Conservation (phyloP, 2,888 invertebrate genomes). For the Unio delphinus region DNA sequence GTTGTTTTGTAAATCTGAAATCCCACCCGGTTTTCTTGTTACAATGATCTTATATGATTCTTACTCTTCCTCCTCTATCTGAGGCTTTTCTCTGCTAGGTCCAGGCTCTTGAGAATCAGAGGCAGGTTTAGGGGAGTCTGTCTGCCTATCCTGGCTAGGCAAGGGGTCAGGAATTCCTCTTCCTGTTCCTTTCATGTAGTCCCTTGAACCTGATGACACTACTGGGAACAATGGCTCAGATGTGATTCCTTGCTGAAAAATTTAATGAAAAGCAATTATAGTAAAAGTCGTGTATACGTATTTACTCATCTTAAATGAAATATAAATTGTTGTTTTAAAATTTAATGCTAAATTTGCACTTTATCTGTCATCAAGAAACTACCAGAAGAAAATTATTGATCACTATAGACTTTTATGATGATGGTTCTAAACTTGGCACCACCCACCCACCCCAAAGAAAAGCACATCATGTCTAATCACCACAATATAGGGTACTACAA, state of each 20-base stretch:
- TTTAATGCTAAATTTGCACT: no score
- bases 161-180: constrained; percentile 23
- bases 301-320: background rate
- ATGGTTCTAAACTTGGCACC: no score
- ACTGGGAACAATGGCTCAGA: constrained; percentile 67
- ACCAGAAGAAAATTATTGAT: no score
- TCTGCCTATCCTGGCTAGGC: constrained; percentile 5
- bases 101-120: constrained; percentile 14
- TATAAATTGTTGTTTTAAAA: background rate
- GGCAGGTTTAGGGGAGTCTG: no score
- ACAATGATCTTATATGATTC: no score
- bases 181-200: constrained; percentile 1
- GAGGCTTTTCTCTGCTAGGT: constrained; percentile 13
- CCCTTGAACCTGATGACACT: constrained; percentile 38
- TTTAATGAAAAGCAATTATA: constrained; percentile 4
- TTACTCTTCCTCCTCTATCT: background rate
- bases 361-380: no score
- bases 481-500: no score
- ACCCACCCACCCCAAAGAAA: no score
- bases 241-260: constrained; percentile 67
- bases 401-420: no score
- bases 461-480: no score
- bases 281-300: background rate
- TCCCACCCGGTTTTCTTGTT: no score
- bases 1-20: no score